phyloP scores from a whole-genome alignment of 2,113 vertebrate species.

The Tachysurus vachellii region DNA sequence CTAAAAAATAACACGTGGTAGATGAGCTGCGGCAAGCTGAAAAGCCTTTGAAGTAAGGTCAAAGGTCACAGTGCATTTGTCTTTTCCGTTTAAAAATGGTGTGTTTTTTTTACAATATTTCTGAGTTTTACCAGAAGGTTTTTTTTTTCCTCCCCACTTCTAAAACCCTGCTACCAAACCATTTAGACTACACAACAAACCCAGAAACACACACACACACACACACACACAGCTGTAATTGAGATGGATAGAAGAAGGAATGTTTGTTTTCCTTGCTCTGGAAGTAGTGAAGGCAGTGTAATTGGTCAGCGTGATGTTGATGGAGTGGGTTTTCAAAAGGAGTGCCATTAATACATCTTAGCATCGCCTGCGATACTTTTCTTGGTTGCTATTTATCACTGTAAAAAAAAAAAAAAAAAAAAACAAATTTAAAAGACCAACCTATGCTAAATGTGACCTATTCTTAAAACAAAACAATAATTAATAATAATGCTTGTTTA shows the following conservation, averaged over 20 bases:
- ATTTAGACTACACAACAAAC: neutral
- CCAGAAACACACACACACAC: constrained; percentile 22
- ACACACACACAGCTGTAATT: constrained; percentile 15
- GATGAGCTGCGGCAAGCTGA: no score
- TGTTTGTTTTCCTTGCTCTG: constrained; percentile 6
- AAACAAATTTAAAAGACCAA: constrained; percentile 1
- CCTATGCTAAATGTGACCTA: constrained; percentile 1
- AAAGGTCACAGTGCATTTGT: neutral
- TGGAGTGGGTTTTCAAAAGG: constrained; percentile 20
- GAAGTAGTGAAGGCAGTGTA: constrained; percentile 22
- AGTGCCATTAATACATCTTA: constrained; percentile 28
- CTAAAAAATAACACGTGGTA: neutral
- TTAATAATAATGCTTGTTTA: neutral
- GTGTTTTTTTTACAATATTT: neutral
- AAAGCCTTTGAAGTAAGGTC: neutral
- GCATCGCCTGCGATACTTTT: neutral
- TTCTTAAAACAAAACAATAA: neutral
- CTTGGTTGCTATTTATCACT: constrained; percentile 17
- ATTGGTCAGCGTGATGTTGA: constrained; percentile 43
- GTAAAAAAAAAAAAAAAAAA: neutral
- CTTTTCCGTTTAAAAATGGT: neutral
- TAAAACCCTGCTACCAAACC: neutral
- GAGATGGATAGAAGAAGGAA: constrained; percentile 32
- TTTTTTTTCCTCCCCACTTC: neutral
- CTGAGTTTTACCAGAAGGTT: neutral